These are phyloP conservation scores for Falco berigora DNA, from an alignment of 2,797 vertebrate genomes.

Conservation along the genomic window DNA sequence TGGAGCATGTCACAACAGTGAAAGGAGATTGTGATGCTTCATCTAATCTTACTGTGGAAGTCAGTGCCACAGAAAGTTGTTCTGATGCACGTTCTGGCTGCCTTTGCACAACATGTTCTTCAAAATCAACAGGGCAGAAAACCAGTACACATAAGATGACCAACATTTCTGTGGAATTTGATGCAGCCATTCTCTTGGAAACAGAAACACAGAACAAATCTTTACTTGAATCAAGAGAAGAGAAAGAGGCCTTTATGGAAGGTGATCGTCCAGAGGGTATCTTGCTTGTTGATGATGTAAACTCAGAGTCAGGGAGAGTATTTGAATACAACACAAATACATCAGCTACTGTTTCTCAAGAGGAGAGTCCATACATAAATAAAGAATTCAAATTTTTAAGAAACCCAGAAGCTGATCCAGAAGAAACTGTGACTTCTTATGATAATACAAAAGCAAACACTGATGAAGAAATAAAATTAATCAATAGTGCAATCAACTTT, in stretches of 20 bases:
- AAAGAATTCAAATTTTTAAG: background rate
- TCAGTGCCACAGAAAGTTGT: background rate
- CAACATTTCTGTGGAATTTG: background rate
- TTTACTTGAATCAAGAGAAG: background rate
- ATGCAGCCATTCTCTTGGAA: background rate
- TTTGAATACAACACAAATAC: background rate
- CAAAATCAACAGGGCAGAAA: background rate
- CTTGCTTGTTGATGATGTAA: background rate
- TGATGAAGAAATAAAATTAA: constrained; percentile 42
- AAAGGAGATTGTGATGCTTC: background rate
- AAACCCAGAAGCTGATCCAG: background rate
- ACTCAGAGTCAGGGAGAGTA: background rate
- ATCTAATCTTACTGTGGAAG: background rate
- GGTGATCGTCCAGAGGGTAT: background rate
- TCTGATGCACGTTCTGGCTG: background rate
- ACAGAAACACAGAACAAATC: background rate
- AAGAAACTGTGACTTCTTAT: background rate
- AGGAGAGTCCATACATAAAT: background rate
- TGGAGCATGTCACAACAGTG: background rate
- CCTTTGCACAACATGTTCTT: background rate
- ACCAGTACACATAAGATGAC: background rate
- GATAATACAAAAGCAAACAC: background rate
- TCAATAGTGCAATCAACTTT: constrained; percentile 21
- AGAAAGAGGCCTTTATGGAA: background rate
- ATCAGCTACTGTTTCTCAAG: constrained; percentile 6